phyloP scores from a whole-genome alignment of 2,797 vertebrate species.

The Tarsius wallacei region DNA sequence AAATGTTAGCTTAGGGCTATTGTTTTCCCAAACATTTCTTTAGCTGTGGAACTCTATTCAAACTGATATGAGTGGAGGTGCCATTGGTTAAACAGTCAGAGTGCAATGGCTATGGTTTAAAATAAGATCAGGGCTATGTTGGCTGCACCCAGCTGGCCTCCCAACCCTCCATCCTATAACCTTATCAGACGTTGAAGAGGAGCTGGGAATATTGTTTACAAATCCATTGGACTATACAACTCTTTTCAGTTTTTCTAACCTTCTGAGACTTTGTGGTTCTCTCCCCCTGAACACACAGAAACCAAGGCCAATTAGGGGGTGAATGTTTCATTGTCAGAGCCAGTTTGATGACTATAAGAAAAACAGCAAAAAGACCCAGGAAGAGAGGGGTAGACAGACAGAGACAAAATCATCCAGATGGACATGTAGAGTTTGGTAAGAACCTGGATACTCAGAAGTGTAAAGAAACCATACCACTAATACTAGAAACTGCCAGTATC shows the following conservation, averaged over 20 bases:
- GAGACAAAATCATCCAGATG: neutral
- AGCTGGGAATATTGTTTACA: neutral
- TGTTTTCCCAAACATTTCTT: neutral
- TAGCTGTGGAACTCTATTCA: neutral
- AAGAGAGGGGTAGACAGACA: neutral
- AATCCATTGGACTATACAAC: neutral
- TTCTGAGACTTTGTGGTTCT: neutral
- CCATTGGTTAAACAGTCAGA: rapidly evolving
- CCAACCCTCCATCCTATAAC: rapidly evolving
- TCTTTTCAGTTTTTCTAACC: neutral
- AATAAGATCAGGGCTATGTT: neutral
- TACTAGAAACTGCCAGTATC: neutral
- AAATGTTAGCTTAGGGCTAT: neutral
- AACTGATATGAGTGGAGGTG: too few relatives aligned
- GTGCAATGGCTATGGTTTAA: neutral
- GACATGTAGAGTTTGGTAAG: neutral
- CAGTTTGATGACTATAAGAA: neutral
- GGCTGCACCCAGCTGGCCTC: neutral
- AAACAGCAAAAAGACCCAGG: neutral
- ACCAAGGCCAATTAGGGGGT: neutral
- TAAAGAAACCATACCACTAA: neutral
- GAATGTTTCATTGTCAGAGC: neutral
- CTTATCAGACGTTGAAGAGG: neutral
- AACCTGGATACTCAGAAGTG: neutral
- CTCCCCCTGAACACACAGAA: neutral